These are phyloP conservation scores for Hippopotamus amphibius DNA, from an alignment of 2,113 vertebrate genomes.

Conservation along the genomic window DNA sequence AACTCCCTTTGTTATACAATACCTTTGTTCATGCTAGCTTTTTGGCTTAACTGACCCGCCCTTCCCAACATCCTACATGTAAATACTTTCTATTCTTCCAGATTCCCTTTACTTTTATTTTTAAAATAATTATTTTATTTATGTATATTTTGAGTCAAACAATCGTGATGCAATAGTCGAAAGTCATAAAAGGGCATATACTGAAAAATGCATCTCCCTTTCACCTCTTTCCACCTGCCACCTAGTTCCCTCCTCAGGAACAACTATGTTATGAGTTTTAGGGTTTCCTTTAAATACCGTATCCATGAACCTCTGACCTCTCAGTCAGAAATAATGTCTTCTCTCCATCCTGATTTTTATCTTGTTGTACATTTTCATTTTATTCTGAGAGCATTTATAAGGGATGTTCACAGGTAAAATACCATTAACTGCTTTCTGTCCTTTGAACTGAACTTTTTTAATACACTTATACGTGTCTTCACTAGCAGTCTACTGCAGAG, in stretches of 20 bases:
- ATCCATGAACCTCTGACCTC: not conserved
- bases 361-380: not conserved
- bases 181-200: not conserved
- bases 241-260: not conserved
- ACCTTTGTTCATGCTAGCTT: not conserved
- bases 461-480: not conserved
- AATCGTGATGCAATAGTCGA: not conserved
- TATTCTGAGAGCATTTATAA: not conserved
- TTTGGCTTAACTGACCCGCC: not conserved
- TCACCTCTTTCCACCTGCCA: fast-evolving
- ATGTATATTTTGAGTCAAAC: not conserved
- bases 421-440: not conserved
- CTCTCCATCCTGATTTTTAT: not conserved
- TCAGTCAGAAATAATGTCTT: not conserved
- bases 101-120: constrained; percentile 19
- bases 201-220: not conserved
- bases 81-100: not conserved
- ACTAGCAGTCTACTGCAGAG: too few species aligned
- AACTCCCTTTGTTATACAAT: not conserved
- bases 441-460: not conserved
- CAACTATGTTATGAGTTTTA: not conserved
- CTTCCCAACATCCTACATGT: not conserved
- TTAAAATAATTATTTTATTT: not conserved
- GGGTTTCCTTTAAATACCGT: not conserved
- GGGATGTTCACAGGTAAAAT: not conserved